Evolutionary conservation across 2,797 vertebrate genomes (phyloP).

Genomic region (Sardinella longiceps): DNA sequence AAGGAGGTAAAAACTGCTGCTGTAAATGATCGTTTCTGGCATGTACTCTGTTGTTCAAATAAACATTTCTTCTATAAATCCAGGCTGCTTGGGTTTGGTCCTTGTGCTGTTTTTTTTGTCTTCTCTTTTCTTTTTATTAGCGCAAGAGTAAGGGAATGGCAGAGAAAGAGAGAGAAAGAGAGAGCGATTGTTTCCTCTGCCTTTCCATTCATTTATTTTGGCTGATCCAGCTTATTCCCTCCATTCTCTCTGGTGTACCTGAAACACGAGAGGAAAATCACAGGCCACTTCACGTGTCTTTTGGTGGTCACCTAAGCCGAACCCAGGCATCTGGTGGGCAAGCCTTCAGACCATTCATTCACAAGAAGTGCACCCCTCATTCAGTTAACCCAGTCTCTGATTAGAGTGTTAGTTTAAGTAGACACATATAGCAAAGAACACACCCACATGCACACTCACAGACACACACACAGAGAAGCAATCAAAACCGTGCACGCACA

Average conservation of each 20-base stretch:
- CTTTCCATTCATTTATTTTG: conserved; percentile 37
- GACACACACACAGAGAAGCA: neutral
- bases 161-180: conserved; percentile 33
- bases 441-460: neutral
- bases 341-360: neutral
- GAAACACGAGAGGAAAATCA: conserved; percentile 24
- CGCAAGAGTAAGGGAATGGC: neutral
- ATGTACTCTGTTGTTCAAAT: conserved; percentile 88
- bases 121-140: conserved; percentile 21
- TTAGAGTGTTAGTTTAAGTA: neutral
- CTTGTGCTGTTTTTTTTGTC: conserved; percentile 38
- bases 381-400: neutral
- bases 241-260: neutral
- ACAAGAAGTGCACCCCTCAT: neutral
- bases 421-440: conserved; percentile 10
- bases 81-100: conserved; percentile 1
- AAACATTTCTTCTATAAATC: conserved; percentile 81
- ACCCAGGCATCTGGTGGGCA: conserved; percentile 6
- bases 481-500: conserved; percentile 21
- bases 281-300: neutral
- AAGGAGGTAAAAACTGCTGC: conserved; percentile 76
- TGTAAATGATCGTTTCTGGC: conserved; percentile 89
- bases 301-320: neutral
- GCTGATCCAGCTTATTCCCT: neutral
- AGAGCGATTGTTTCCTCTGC: conserved; percentile 49